Evolutionary conservation across 2,888 invertebrate species (phyloP), one percentile per base, ranked within the genome.

Genomic region (Calliopum simillimum): DNA sequence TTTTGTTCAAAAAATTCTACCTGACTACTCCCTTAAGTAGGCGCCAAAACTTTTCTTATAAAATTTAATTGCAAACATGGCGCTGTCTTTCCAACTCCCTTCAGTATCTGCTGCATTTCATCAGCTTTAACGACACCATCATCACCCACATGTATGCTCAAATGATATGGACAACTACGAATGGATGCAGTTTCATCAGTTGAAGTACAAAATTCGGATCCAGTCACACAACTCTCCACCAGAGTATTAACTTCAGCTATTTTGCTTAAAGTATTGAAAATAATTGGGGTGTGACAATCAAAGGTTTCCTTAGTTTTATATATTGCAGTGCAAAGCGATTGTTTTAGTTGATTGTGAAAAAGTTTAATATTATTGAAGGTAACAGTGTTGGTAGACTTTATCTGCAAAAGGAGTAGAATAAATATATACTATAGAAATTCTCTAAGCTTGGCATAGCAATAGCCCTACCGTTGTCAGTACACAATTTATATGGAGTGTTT

Each of bases 31-130:
- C 12, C 49, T 5, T 16, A n/a, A 49, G 14, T 3, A 13, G 14
- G 5, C 12, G 44, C 23, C 19, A 46, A 14, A 21, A 25, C 67
- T 46, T 69, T 73, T 4, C 68, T 71, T 14, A 74, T 71, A 44
- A 76, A 76, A 73, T 75, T 76, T 13, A 76, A 51, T 33, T 75
- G 75, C 41, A 76, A 53, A 58, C 76, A 75, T 12, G 75, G 72
- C 44, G 73, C 73, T 4, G 75, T 66, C 47, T 70, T 73, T 21
- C 69, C 66, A 11, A 75, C 59, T 12, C 73, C 73, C 53, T 73
- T 76, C 43, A 76, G 74, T 33, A 33, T 33, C 33, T 33, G 33
- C 33, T 33, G 33, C 4, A 75, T 74, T 65, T 76, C 75, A 16
- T 67, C 69, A 43, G 73, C 75, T 46, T 72, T 74, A 4, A 73